Evolutionary conservation across 2,888 invertebrate species (phyloP), one percentile per base, ranked within the genome.

Genomic region (Acrobeloides nanus): DNA sequence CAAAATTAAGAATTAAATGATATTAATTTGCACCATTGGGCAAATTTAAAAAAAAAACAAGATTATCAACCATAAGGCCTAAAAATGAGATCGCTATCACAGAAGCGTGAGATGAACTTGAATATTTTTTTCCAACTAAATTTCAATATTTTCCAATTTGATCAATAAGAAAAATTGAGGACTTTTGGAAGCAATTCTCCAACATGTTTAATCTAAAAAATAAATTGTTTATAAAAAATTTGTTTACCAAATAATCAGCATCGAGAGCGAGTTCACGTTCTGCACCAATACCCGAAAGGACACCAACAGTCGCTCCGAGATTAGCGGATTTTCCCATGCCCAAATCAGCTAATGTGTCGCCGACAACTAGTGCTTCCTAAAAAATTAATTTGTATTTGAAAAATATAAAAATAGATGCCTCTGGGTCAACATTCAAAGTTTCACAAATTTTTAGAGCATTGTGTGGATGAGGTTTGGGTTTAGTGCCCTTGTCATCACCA

Each of bases 291-390:
- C 77, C 77, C 44, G 75, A 75, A 17, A 77, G 61, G n/a, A 77
- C 77, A 3, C 76, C 77, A 10, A 77, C 70, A 21, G 72, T 74
- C 51, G 72, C 74, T 20, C 76, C 75, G 12, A 77, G 64, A 18
- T 73, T 68, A 10, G 77, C 77, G 3, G 74, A 70, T 32, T 70
- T 65, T 8, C 74, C 77, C 75, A 77, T 76, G 24, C 73, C 73
- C 50, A 77, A 72, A 57, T 77, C 77, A 1, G 76, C 76, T 32
- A 73, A 64, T 5, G 77, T 77, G 60, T 77, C 77, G 2, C 77
- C 77, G 4, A 77, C 76, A 75, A 77, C 76, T 7, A 74, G 70
- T 2, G 77, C 62, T 29, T 73, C 61, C 62, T 68, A 46, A 38
- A 62, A 58, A 38, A 29, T n/a, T n/a, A n/a, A n/a, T n/a, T n/a